phyloP scores from a whole-genome alignment of 2,888 invertebrate species.

The Cancer borealis region DNA sequence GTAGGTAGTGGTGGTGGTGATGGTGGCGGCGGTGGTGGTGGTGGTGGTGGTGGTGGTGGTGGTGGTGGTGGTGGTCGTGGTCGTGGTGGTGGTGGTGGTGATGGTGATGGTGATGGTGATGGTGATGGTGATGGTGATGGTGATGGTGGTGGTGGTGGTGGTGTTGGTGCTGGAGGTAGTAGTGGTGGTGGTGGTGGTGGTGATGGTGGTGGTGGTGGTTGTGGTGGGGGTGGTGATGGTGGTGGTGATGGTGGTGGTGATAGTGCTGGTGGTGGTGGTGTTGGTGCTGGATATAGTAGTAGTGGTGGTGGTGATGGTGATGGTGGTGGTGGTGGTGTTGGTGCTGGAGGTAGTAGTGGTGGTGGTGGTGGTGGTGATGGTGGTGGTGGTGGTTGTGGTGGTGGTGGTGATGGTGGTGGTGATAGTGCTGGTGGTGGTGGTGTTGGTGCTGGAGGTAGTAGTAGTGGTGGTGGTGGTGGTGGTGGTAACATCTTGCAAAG shows the following conservation, averaged over 20 bases:
- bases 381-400: too few species aligned
- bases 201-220: background rate
- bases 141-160: too few species aligned
- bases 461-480: background rate
- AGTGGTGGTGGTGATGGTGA: background rate
- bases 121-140: too few species aligned
- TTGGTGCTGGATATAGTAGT: too few species aligned
- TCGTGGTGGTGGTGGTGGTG: background rate
- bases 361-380: too few species aligned
- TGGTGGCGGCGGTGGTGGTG: too few species aligned
- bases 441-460: too few species aligned
- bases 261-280: too few species aligned
- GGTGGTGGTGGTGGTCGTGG: background rate
- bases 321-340: background rate
- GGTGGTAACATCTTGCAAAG: background rate
- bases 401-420: background rate
- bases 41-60: background rate
- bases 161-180: background rate
- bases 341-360: background rate
- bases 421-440: background rate
- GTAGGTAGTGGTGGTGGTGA: too few species aligned
- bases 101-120: background rate
- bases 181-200: background rate
- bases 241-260: too few species aligned
- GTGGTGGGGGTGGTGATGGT: background rate